A percentile compares a stretch with the other conserved stretches of the same genome.
Conservation (phyloP, 2,113 vertebrate species). For the Laterallus jamaicensis region DNA sequence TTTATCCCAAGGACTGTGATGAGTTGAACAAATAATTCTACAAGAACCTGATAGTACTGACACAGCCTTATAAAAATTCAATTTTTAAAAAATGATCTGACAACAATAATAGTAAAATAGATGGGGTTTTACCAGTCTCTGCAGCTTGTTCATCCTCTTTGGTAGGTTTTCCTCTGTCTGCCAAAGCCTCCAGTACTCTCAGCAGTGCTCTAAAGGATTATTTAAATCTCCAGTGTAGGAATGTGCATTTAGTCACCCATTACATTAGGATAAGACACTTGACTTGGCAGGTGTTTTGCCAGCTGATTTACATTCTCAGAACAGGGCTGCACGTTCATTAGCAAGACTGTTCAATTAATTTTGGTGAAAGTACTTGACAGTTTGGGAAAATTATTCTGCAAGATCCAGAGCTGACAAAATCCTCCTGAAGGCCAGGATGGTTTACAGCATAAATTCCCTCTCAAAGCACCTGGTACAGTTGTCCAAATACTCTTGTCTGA, state of each 20-base stretch:
- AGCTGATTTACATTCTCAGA: conserved; percentile 27
- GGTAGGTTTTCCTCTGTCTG: neutral
- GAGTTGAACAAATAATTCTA: neutral
- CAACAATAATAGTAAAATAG: conserved; percentile 8
- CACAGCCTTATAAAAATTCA: neutral
- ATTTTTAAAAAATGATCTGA: neutral
- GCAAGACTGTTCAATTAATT: neutral
- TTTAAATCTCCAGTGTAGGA: conserved; percentile 39
- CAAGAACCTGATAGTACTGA: neutral
- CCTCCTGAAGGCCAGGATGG: neutral
- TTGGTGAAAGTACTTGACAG: neutral
- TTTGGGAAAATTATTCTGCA: neutral
- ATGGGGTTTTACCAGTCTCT: conserved; percentile 37
- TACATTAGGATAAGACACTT: conserved; percentile 39
- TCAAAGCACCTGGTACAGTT: neutral
- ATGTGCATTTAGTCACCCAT: conserved; percentile 63
- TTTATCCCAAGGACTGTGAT: neutral
- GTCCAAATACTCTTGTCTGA: neutral
- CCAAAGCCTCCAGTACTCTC: neutral
- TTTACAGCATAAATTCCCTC: neutral
- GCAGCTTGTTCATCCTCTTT: conserved; percentile 50
- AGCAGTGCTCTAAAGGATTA: conserved; percentile 31
- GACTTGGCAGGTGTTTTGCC: conserved; percentile 36
- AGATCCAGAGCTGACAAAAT: neutral
- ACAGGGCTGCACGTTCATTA: neutral